phyloP scores from a whole-genome alignment of 2,113 vertebrate genomes.

The Oreochromis spilurus region DNA sequence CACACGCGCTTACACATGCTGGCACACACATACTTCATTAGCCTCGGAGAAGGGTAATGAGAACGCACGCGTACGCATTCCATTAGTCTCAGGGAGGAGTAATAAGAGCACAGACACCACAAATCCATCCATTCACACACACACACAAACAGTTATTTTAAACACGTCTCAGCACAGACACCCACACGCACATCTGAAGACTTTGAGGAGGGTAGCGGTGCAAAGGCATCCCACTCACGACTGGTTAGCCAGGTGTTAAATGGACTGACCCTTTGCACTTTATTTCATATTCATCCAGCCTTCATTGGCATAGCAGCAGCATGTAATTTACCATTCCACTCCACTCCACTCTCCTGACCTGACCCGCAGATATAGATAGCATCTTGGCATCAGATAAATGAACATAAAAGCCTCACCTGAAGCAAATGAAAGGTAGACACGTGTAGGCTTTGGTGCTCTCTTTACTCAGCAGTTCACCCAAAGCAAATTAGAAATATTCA shows the following conservation, averaged over 20 bases:
- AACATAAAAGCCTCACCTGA: conserved; percentile 29
- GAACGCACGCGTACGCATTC: conserved; percentile 48
- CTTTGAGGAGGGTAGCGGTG: not conserved
- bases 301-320: conserved; percentile 25
- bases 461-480: not conserved
- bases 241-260: conserved; percentile 48
- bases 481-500: not conserved
- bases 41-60: conserved; percentile 49
- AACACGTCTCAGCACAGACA: not conserved
- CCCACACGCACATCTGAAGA: not conserved
- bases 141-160: not conserved
- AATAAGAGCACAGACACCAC: conserved; percentile 31
- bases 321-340: conserved; percentile 35
- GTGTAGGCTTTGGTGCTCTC: not conserved
- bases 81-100: conserved; percentile 56
- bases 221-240: conserved; percentile 21
- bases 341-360: conserved; percentile 5
- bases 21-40: conserved; percentile 65
- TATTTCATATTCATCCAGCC: conserved; percentile 62
- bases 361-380: conserved; percentile 28
- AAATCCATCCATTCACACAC: conserved; percentile 27
- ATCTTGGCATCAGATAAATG: conserved; percentile 33
- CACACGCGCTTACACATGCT: conserved; percentile 39
- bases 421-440: not conserved
- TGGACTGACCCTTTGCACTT: conserved; percentile 44